These are phyloP conservation scores for Aphrophora alni DNA, from an alignment of 2,888 invertebrate species.

Conservation along the genomic window DNA sequence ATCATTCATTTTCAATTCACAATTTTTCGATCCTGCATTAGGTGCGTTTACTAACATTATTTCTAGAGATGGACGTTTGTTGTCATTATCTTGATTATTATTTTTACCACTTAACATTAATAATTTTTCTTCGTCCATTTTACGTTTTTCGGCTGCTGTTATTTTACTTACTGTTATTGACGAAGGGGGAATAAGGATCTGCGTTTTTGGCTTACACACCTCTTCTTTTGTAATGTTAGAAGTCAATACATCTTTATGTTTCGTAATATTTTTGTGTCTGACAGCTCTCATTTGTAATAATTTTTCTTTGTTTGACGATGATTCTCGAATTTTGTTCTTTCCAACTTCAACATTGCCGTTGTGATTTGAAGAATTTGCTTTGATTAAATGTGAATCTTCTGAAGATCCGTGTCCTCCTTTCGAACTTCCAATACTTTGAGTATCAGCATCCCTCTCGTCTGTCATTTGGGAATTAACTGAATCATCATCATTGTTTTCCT, in stretches of 20 bases:
- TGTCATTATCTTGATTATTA: constrained; percentile 52
- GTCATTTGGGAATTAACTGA: constrained; percentile 29
- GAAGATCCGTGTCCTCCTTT: constrained; percentile 22
- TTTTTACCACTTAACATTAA: constrained; percentile 43
- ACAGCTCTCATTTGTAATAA: constrained; percentile 58
- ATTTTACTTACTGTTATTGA: constrained; percentile 56
- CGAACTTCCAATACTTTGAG: constrained; percentile 21
- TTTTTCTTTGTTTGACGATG: constrained; percentile 55
- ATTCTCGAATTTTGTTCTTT: constrained; percentile 13
- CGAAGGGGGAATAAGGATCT: constrained; percentile 52
- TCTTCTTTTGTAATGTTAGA: constrained; percentile 16
- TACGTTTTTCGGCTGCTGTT: constrained; percentile 51
- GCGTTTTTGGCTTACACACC: constrained; percentile 15
- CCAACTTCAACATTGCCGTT: constrained; percentile 7
- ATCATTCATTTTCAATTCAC: constrained; percentile 10
- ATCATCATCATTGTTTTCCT: constrained; percentile 27
- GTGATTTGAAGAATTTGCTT: neutral
- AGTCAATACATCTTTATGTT: neutral
- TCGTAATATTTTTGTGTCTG: constrained; percentile 54
- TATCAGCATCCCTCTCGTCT: constrained; percentile 21
- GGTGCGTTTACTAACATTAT: constrained; percentile 54
- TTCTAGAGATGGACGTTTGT: constrained; percentile 53
- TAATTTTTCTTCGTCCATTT: constrained; percentile 51
- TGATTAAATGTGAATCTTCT: neutral
- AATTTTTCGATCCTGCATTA: neutral